Base-by-base conservation (phyloP, 2,888 invertebrate genomes). In the Didymodactylos carnosus region DNA sequence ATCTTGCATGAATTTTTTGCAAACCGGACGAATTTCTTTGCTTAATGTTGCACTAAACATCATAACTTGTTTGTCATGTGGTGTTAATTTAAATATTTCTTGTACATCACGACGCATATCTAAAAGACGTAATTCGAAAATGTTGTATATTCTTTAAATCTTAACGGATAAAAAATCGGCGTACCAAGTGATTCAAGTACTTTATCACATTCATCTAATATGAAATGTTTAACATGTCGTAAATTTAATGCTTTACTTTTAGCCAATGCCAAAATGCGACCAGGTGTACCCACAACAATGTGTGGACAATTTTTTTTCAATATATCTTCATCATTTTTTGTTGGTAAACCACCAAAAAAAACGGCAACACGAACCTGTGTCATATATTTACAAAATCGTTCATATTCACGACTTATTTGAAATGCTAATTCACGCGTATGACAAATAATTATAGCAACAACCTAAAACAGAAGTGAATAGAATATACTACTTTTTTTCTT, bases 1-100 rank as follows among this genome's bases (percentile, higher is more conserved):
- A 89, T 92, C 95, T 89, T 97, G 95, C 97, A 98, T 98, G 85
- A 98, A 98, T 86, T 95, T 97, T 88, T 97, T 98, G 90, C 97
- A 97, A 83, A 99, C 94, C 75, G 95, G 94, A 79, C 98, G 89
- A 83, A 99, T 94, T 80, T 98, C 98, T 49, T 49, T 49, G 19
- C 46, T 49, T 49, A 49, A 49, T 49, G 11, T 49, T 49, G 46
- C 19, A 49, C 88, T 94, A 88, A 99, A 98, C 98, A 98, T 99
- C 97, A 98, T 97, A 73, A 99, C 98, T 90, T 99, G 98, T 86
- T 98, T 98, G 83, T 94, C 92, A 81, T 97, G 95, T 35, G 98
- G 98, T 71, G 97, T 98, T 85, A 91, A 92, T 80, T 94, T 88
- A 87, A 98, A 98, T 81, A 99, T 98, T 87, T 98, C 97, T 87